Evolutionary conservation across 2,888 invertebrate species (phyloP).

Genomic region (Zygothrica quintamaculata): DNA sequence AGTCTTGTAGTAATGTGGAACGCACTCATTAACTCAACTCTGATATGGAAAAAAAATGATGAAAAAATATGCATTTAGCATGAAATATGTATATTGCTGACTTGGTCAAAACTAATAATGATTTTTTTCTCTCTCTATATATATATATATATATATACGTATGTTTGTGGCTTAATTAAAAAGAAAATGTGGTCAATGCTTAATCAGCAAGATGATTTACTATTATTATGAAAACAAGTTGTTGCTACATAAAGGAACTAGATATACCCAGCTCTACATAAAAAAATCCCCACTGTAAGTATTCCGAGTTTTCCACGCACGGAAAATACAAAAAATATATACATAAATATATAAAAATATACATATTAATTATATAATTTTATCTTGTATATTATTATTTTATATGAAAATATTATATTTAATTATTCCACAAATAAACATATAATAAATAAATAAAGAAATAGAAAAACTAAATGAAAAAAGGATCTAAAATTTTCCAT

Average conservation of each 20-base stretch:
- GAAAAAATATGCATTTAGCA: slow-evolving; percentile 62
- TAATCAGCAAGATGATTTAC: neutral
- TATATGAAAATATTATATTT: neutral
- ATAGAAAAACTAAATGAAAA: neutral
- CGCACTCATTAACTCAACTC: slow-evolving; percentile 63
- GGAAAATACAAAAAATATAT: too few species aligned
- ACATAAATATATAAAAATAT: too few species aligned
- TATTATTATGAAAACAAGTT: neutral
- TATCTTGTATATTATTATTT: neutral
- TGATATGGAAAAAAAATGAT: slow-evolving; percentile 44
- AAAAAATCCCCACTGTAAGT: too few species aligned
- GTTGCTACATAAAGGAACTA: too few species aligned
- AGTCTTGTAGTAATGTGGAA: slow-evolving; percentile 41
- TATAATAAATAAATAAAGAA: slow-evolving; percentile 1
- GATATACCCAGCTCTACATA: too few species aligned
- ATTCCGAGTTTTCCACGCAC: too few species aligned
- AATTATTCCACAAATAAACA: neutral
- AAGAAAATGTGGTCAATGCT: slow-evolving; percentile 3
- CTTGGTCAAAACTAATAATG: slow-evolving; percentile 15
- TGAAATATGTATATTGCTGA: slow-evolving; percentile 62
- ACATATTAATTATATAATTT: neutral
- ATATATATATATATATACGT: too few species aligned
- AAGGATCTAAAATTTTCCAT: too few species aligned
- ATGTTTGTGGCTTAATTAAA: too few species aligned
- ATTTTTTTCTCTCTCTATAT: slow-evolving; percentile 8